Conservation (phyloP, 92 coral and sea anemone genomes). For the Porites divaricata region DNA sequence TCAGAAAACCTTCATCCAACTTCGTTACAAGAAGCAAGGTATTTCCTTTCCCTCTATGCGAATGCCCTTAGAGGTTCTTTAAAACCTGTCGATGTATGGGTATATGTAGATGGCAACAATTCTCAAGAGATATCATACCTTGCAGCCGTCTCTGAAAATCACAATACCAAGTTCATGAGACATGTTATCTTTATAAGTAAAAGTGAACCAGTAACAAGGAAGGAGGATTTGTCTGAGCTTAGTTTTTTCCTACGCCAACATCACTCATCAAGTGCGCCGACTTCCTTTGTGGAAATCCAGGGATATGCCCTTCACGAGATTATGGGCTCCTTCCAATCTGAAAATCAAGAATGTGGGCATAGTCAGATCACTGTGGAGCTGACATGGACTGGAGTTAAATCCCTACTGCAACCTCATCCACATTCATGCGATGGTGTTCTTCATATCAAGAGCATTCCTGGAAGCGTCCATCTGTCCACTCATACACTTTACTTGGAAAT, state of each 20-base stretch:
- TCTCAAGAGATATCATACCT: constrained; percentile 64
- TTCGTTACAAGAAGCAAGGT: constrained; percentile 68
- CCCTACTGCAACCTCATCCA: constrained; percentile 88
- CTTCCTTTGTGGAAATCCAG: constrained; percentile 61
- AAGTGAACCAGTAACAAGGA: constrained; percentile 37
- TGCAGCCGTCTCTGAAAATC: constrained; percentile 65
- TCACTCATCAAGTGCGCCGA: constrained; percentile 3
- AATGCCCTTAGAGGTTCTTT: constrained; percentile 62
- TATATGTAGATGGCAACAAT: constrained; percentile 63
- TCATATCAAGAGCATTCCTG: constrained; percentile 84
- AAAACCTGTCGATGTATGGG: constrained; percentile 73
- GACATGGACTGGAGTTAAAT: constrained; percentile 85
- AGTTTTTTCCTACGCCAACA: constrained; percentile 51
- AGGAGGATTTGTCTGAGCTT: constrained; percentile 53
- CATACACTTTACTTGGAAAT: constrained; percentile 72
- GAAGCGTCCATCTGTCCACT: constrained; percentile 75
- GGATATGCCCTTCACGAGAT: constrained; percentile 89
- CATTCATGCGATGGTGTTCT: constrained; percentile 87
- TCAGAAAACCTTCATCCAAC: constrained; percentile 55
- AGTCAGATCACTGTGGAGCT: constrained; percentile 89
- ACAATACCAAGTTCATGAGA: neutral
- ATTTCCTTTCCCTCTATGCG: constrained; percentile 78
- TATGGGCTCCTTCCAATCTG: constrained; percentile 62
- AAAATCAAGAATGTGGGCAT: constrained; percentile 52
- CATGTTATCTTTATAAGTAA: constrained; percentile 26